Evolutionary conservation across 2,797 vertebrate genomes (phyloP), one percentile per base, ranked within the genome.

Genomic region (Eospalax fontanierii): DNA sequence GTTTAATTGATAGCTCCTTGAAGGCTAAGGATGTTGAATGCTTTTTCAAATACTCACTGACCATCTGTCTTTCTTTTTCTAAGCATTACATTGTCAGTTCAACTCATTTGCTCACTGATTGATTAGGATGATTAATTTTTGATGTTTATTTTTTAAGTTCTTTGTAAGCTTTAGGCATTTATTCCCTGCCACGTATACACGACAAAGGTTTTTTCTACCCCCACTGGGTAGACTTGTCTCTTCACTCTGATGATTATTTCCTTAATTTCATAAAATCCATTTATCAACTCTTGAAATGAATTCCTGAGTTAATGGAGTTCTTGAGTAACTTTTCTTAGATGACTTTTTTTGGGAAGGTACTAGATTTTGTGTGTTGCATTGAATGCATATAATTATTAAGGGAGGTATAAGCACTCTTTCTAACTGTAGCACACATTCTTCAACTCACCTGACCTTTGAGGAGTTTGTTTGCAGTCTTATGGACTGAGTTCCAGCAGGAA

Each of bases 281-380:
- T 4, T 87, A 26, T 74, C 28, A 43, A 59, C 16, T 40, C 18
- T 33, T 43, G 54, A 40, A 24, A 35, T 33, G 61, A n/a, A 33
- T 63, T 87, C 21, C 24, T 87, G 7, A n/a, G 38, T 14, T 61
- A 16, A 18, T 65, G 30, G 30, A 75, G 21, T 66, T 93, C 15
- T 84, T 82, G 80, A 92, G 57, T 84, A 81, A 26, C 0, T 87
- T 92, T 89, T 83, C 40, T 21, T 84, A 79, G 33, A 61, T 91
- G 63, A 15, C 11, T 89, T 85, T 4, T 79, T 94, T 82, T 22
- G 76, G 40, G 24, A 7, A n/a, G 57, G 11, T 19, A 7, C 8
- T n/a, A 91, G 50, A 79, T 87, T 30, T 78, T 10, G 68, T 75
- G 8, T 54, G 19, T 9, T 88, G 6, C 54, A 63, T 71, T 24